Conservation (phyloP, 37 sponge, comb jelly and placozoan genomes). For the Axinella damicornis region DNA sequence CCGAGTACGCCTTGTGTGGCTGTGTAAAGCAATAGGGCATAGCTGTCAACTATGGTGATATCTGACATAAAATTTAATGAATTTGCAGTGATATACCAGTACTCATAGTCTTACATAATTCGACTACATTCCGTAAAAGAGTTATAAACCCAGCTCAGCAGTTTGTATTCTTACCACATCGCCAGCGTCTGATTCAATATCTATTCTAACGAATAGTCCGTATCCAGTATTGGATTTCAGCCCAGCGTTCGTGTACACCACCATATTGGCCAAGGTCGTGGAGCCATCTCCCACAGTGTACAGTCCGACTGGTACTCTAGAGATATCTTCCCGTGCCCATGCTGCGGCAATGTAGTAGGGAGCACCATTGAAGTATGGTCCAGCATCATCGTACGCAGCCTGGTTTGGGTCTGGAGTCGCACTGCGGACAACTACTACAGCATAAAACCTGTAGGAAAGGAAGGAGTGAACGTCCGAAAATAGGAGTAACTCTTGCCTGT, state of each 20-base stretch:
- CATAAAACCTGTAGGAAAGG: constrained; percentile 44
- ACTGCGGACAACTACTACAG: constrained; percentile 11
- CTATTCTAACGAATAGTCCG: not conserved
- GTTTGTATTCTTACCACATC: not conserved
- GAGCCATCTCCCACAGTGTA: constrained; percentile 37
- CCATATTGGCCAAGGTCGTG: constrained; percentile 9
- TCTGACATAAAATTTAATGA: no score
- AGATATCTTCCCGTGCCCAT: constrained; percentile 26
- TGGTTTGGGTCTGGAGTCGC: not conserved
- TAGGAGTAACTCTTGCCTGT: no score
- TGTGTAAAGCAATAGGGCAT: no score
- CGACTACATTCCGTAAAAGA: no score
- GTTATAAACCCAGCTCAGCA: no score
- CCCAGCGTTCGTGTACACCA: constrained; percentile 10
- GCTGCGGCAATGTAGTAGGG: constrained; percentile 33
- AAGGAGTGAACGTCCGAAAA: not conserved
- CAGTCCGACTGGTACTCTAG: not conserved
- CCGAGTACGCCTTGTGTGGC: not conserved
- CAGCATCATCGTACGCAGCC: not conserved
- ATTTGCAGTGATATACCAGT: no score
- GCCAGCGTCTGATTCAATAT: constrained; percentile 11
- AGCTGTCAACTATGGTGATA: no score
- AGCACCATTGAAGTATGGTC: not conserved
- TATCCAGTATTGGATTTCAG: constrained; percentile 7
- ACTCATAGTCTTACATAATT: no score